These are phyloP conservation scores for Spodoptera picta DNA, from an alignment of 2,888 invertebrate genomes.

Conservation along the genomic window DNA sequence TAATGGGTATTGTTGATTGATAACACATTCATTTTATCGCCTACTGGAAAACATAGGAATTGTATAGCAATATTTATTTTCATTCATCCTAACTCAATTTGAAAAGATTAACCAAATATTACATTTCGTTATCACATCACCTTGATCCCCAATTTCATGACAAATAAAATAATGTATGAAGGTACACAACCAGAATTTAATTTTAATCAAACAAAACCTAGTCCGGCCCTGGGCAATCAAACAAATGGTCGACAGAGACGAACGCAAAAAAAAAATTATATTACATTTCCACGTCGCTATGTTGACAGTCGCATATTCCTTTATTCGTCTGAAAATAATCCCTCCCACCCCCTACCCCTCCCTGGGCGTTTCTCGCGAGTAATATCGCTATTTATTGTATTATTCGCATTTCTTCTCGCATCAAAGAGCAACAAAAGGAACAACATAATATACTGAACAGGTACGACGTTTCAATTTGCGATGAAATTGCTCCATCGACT, in stretches of 20 bases:
- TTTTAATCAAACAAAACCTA: constrained; percentile 45
- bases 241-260: constrained; percentile 47
- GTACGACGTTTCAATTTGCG: constrained; percentile 66
- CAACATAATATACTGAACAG: constrained; percentile 53
- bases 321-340: constrained; percentile 59
- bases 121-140: background rate
- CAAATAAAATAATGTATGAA: constrained; percentile 6
- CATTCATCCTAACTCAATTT: too few relatives aligned
- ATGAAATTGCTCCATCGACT: constrained; percentile 65
- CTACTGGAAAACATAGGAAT: too few relatives aligned
- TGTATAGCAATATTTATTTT: too few relatives aligned
- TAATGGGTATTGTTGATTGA: too few relatives aligned
- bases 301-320: constrained; percentile 52
- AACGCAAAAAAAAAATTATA: constrained; percentile 53
- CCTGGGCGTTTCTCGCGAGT: constrained; percentile 62
- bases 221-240: constrained; percentile 48
- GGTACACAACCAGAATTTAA: constrained; percentile 14
- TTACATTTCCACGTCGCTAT: constrained; percentile 48
- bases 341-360: constrained; percentile 31
- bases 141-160: background rate
- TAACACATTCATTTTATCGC: too few relatives aligned
- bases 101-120: too few relatives aligned
- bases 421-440: constrained; percentile 74
- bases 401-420: constrained; percentile 71
- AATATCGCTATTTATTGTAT: constrained; percentile 74